A percentile compares a stretch with the other conserved stretches of the same genome.
Conservation (phyloP, 1,140 invertebrate species). For the Centruroides vittatus region DNA sequence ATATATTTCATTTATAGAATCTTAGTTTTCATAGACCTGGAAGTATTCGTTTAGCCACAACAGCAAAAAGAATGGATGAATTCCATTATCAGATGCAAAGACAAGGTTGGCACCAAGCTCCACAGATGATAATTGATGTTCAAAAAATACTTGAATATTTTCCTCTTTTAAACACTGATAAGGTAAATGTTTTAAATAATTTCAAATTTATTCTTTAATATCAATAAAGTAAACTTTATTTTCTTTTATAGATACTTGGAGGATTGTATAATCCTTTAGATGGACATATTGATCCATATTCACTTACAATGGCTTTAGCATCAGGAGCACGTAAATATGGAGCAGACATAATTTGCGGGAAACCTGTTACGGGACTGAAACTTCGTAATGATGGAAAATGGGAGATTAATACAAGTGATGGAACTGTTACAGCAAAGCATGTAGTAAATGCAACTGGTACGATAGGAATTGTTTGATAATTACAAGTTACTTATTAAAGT, state of each 20-base stretch:
- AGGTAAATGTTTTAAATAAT: slow-evolving; percentile 16
- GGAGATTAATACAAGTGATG: slow-evolving; percentile 24
- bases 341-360: slow-evolving; percentile 20
- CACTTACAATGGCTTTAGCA: slow-evolving; percentile 30
- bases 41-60: slow-evolving; percentile 26
- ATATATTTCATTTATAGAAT: slow-evolving; percentile 13
- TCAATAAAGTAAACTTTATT: not conserved
- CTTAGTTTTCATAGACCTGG: slow-evolving; percentile 27
- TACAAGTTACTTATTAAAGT: too few relatives aligned
- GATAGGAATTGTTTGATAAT: not conserved
- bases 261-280: slow-evolving; percentile 29
- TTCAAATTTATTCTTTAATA: not conserved
- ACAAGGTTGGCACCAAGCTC: slow-evolving; percentile 25
- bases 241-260: slow-evolving; percentile 24
- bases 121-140: slow-evolving; percentile 25
- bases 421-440: slow-evolving; percentile 22
- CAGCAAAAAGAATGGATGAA: slow-evolving; percentile 24
- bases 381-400: slow-evolving; percentile 23
- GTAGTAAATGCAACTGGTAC: slow-evolving; percentile 31
- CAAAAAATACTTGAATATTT: slow-evolving; percentile 26
- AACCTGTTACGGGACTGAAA: slow-evolving; percentile 20
- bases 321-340: slow-evolving; percentile 27
- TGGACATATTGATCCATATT: slow-evolving; percentile 32
- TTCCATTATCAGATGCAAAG: slow-evolving; percentile 28
- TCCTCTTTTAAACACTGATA: slow-evolving; percentile 28